A percentile compares a stretch with the other conserved stretches of the same genome.
phyloP scores from a whole-genome alignment of 2,888 invertebrate species.

The Agriopis leucophaearia region DNA sequence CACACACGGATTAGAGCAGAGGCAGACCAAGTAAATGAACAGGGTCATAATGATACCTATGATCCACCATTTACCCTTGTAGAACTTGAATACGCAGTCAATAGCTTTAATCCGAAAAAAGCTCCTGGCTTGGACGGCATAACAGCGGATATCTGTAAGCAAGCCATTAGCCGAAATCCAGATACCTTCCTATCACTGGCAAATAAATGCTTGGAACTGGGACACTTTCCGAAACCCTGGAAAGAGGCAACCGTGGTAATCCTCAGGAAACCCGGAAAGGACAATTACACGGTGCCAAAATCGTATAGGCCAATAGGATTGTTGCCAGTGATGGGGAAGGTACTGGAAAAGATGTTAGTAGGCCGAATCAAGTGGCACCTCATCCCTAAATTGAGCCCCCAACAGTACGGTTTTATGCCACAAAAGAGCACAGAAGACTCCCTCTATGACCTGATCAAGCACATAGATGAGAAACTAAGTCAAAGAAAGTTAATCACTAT shows the following conservation, averaged over 20 bases:
- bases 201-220: slow-evolving; percentile 38
- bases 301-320: slow-evolving; percentile 30
- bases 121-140: slow-evolving; percentile 47
- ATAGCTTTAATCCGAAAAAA: slow-evolving; percentile 34
- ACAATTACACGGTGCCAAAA: slow-evolving; percentile 29
- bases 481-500: background rate
- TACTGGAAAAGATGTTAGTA: slow-evolving; percentile 14
- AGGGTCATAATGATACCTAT: background rate
- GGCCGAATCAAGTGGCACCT: background rate
- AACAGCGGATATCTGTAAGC: slow-evolving; percentile 46
- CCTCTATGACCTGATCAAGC: slow-evolving; percentile 4
- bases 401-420: background rate
- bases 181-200: slow-evolving; percentile 32
- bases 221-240: slow-evolving; percentile 39
- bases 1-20: slow-evolving; percentile 7
- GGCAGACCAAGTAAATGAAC: background rate
- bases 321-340: slow-evolving; percentile 40
- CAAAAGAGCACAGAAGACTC: background rate
- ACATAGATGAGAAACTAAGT: background rate
- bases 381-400: background rate
- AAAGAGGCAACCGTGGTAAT: slow-evolving; percentile 41
- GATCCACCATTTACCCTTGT: slow-evolving; percentile 38
- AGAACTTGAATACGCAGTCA: slow-evolving; percentile 9
- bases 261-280: slow-evolving; percentile 43
- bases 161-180: slow-evolving; percentile 15